Evolutionary conservation across 1,140 invertebrate genomes (phyloP).

Genomic region (Laodelphax striatellus): DNA sequence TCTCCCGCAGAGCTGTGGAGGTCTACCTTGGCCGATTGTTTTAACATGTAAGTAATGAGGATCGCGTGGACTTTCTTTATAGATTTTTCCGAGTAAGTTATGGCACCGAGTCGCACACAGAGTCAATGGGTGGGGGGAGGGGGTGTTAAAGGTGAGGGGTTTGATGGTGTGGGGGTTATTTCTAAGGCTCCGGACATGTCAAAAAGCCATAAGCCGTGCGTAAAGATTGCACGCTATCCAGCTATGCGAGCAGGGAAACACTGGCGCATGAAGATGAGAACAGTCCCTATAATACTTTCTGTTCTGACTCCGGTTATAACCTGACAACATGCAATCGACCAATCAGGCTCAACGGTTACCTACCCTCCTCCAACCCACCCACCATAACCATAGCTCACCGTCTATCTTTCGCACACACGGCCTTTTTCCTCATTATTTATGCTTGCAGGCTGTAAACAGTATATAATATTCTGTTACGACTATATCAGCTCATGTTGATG

Average conservation of each 20-base stretch:
- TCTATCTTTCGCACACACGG: too few species aligned
- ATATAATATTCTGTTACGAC: too few species aligned
- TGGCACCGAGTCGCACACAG: too few species aligned
- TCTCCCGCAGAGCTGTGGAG: too few species aligned
- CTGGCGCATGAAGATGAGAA: background rate
- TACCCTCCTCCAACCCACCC: background rate
- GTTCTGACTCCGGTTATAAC: background rate
- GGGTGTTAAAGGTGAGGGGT: too few species aligned
- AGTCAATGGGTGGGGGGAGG: too few species aligned
- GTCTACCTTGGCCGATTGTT: too few species aligned
- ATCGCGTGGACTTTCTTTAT: conserved; percentile 1
- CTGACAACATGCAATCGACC: background rate
- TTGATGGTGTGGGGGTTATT: too few species aligned
- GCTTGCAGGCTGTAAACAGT: too few species aligned
- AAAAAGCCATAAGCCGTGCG: conserved; percentile 1
- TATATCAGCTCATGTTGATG: too few species aligned
- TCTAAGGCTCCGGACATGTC: background rate
- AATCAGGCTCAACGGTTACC: background rate
- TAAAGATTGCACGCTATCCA: background rate
- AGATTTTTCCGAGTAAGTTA: background rate
- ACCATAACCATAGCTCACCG: too few species aligned
- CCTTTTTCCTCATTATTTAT: too few species aligned
- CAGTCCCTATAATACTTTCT: background rate
- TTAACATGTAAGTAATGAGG: background rate
- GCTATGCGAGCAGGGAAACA: background rate